Evolutionary conservation across 2,113 vertebrate species (phyloP), one percentile per base, ranked within the genome.

Genomic region (Drymodes brunneopygia): DNA sequence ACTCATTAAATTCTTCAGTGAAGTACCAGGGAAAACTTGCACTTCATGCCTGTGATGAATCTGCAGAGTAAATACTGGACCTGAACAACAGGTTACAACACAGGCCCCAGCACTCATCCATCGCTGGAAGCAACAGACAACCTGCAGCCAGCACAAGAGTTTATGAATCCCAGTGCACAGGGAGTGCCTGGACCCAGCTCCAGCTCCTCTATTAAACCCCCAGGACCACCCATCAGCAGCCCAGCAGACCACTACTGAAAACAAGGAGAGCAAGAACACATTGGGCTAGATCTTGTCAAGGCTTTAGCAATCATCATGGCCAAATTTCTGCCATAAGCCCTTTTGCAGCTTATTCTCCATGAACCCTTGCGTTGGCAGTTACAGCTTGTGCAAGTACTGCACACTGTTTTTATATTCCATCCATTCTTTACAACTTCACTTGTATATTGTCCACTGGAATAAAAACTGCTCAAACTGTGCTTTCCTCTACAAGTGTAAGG

Each of bases 351-450:
- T 54, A 42, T 25, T 42, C 21, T 79, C 25, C 9, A 10, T 23
- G 36, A 86, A 14, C 42, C 54, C 67, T 33, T 48, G 35, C 0
- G 0, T 2, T 48, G 31, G n/a, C 1, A 0, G 9, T n/a, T 81
- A 80, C 0, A 0, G n/a, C 22, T n/a, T 24, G 33, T 36, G 54
- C 62, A 60, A 40, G 45, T 14, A 50, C 3, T 36, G 57, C 85
- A 56, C 1, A 1, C 17, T 84, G 25, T 27, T 79, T 84, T 53
- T 60, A 16, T 31, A 40, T 31, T 67, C 36, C 44, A 38, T 13
- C 31, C 28, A 14, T 18, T 81, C 44, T 44, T 79, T 44, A 91
- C 42, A 77, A 53, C 12, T 18, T 48, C 44, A 33, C 45, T 35
- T 81, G 31, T 44, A 22, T 48, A 65, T 10, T 36, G 19, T 16